Evolutionary conservation across 2,113 vertebrate species (phyloP), one percentile per base, ranked within the genome.

Genomic region (Ophthalmolycus amberensis): DNA sequence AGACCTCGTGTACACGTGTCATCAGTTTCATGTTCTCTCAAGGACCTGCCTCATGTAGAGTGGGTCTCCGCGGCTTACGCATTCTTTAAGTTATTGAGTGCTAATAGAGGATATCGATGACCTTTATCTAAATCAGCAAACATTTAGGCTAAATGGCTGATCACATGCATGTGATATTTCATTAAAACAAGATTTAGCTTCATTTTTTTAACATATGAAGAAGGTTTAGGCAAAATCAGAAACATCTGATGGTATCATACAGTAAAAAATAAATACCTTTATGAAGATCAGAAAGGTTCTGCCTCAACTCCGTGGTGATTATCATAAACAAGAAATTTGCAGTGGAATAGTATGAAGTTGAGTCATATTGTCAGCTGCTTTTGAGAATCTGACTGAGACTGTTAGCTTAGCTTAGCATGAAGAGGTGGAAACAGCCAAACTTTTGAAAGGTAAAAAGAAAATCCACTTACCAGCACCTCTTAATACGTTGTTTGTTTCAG

Each of bases 21-120:
- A 96, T 95, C 95, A 94, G 94, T 93, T 96, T 95, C 88, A 63
- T 70, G 93, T 92, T 94, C 92, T 93, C 95, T 95, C 90, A 37
- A 91, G 91, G 82, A 86, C 71, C 91, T 94, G 95, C 94, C 93
- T 95, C 93, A 93, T 94, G 95, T 94, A 91, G 88, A 52, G 94
- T 87, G 93, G 90, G 91, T 90, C 90, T 90, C 85, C 85, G 91
- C 80, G 84, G 89, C 59, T n/a, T 44, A n/a, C 3, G 5, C 16
- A 65, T 54, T 46, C 48, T 78, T 60, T 15, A 58, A 25, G 0
- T 58, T 50, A 18, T 0, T 34, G 18, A 79, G 32, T 22, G 12
- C 29, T 25, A 22, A 32, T 0, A 38, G 2, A 56, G 11, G 38
- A 54, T 20, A 32, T 63, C 56, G 65, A n/a, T 37, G 18, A 6